These are phyloP conservation scores for Acrocephalus arundinaceus DNA, from an alignment of 2,113 vertebrate species.

Conservation along the genomic window DNA sequence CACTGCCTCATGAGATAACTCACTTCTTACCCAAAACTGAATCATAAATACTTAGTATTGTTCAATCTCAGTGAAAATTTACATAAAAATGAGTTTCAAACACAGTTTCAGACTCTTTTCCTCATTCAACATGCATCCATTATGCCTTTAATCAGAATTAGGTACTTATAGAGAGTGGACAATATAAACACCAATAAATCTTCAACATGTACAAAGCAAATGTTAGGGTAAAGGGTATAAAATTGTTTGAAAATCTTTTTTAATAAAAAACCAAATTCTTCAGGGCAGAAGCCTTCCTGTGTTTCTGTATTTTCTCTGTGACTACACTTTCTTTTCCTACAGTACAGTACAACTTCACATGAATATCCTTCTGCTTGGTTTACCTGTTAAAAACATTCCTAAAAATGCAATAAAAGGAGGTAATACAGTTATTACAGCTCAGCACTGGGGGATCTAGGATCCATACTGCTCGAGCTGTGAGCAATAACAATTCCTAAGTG, in stretches of 20 bases:
- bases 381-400: neutral
- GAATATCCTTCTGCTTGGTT: neutral
- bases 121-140: neutral
- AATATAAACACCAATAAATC: neutral
- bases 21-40: neutral
- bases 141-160: neutral
- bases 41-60: neutral
- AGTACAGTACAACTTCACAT: neutral
- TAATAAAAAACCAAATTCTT: neutral
- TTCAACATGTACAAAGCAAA: neutral
- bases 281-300: neutral
- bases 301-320: neutral
- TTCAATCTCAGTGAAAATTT: neutral
- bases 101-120: neutral
- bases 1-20: neutral
- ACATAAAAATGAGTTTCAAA: neutral
- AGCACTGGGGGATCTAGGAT: neutral
- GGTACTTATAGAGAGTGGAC: neutral
- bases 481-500: neutral
- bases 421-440: neutral
- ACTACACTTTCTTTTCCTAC: neutral
- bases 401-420: neutral
- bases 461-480: neutral
- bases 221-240: neutral
- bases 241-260: neutral